phyloP scores from a whole-genome alignment of 2,797 vertebrate genomes.

The Smutsia gigantea region DNA sequence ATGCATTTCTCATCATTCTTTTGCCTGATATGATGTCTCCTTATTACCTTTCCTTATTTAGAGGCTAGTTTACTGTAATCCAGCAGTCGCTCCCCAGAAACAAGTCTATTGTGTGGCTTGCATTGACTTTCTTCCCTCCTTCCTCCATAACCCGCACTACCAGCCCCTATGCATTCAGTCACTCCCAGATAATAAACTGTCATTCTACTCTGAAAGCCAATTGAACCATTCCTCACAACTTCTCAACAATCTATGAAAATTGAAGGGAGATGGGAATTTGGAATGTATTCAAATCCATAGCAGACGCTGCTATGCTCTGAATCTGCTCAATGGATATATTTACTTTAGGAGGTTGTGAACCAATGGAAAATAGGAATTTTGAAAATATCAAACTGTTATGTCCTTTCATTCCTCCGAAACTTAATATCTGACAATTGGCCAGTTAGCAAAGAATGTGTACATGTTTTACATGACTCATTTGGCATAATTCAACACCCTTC shows the following conservation, averaged over 20 bases:
- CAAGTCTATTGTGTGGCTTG: neutral
- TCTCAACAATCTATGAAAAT: conserved; percentile 49
- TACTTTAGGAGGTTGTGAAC: conserved; percentile 41
- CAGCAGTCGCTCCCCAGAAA: neutral
- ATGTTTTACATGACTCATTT: conserved; percentile 61
- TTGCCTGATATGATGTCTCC: neutral
- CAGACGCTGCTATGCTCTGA: conserved; percentile 50
- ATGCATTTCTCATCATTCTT: conserved; percentile 51
- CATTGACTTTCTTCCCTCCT: conserved; percentile 8
- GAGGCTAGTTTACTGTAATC: neutral
- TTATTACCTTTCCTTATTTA: conserved; percentile 52
- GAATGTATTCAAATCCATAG: conserved; percentile 40
- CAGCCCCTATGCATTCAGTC: neutral
- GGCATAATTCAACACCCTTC: conserved; percentile 46
- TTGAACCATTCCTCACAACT: neutral
- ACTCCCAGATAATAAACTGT: conserved; percentile 25
- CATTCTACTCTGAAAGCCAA: conserved; percentile 61
- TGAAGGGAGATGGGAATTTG: conserved; percentile 49
- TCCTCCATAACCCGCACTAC: neutral
- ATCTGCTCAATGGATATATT: conserved; percentile 48
- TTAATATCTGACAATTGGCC: conserved; percentile 45
- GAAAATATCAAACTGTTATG: conserved; percentile 59
- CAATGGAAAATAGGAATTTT: conserved; percentile 37
- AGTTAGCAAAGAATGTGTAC: conserved; percentile 59
- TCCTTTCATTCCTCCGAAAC: conserved; percentile 51